Conservation (phyloP, 1,140 invertebrate genomes). For the Trichoplusia ni region DNA sequence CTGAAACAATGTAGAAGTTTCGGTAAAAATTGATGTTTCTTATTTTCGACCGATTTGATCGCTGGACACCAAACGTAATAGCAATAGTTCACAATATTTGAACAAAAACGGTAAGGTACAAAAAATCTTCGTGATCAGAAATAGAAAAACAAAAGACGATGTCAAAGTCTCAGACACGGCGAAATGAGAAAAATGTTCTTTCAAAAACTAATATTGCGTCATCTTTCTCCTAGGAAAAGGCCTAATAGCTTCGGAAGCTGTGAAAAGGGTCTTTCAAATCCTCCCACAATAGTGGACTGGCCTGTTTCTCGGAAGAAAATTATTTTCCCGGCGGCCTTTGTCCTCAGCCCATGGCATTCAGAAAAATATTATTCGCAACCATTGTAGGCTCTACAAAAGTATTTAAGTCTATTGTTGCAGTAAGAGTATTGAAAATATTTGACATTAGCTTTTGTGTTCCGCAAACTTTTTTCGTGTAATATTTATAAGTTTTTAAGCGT, state of each 20-base stretch:
- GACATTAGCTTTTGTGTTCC: not conserved
- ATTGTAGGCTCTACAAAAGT: constrained; percentile 30
- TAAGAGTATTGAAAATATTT: constrained; percentile 7
- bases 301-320: constrained; percentile 67
- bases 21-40: no score
- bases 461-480: not conserved
- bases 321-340: constrained; percentile 67
- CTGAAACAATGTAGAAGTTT: no score
- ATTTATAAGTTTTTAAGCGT: constrained; percentile 1
- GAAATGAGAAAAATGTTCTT: constrained; percentile 14
- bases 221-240: constrained; percentile 31
- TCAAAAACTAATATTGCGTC: not conserved
- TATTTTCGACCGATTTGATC: no score
- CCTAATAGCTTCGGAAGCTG: constrained; percentile 57
- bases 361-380: constrained; percentile 48
- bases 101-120: no score
- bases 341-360: constrained; percentile 47
- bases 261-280: constrained; percentile 75
- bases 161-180: no score
- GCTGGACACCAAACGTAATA: no score
- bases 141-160: no score
- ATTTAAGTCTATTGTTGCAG: constrained; percentile 9
- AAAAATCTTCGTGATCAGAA: no score
- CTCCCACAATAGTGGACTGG: constrained; percentile 74
- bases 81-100: no score